Evolutionary conservation across 1,140 invertebrate genomes (phyloP).

Genomic region (Aethina tumida): DNA sequence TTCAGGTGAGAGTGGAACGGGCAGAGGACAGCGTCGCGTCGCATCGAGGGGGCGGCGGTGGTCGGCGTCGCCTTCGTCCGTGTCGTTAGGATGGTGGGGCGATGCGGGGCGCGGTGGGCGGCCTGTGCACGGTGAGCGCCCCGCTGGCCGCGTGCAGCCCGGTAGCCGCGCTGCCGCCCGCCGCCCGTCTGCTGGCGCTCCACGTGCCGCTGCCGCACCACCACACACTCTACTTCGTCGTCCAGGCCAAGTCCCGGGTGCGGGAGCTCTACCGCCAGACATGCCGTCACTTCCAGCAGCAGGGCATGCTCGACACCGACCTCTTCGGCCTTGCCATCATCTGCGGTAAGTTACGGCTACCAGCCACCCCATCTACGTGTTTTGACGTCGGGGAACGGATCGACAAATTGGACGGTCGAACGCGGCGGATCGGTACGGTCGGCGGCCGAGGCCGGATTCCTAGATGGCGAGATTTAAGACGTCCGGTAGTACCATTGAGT

Average conservation of each 20-base stretch:
- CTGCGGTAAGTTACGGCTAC: conserved; percentile 66
- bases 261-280: conserved; percentile 74
- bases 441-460: too few species aligned
- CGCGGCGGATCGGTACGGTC: too few species aligned
- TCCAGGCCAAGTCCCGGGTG: conserved; percentile 72
- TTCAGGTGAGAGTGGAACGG: conserved; percentile 18
- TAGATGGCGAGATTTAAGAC: too few species aligned
- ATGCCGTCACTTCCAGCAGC: conserved; percentile 62
- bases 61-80: conserved; percentile 20
- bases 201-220: conserved; percentile 37
- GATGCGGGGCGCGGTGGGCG: conserved; percentile 38
- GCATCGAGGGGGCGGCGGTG: too few species aligned
- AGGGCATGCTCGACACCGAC: conserved; percentile 72
- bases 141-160: conserved; percentile 37
- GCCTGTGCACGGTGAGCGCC: conserved; percentile 38
- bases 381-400: too few species aligned
- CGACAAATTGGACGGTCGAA: too few species aligned
- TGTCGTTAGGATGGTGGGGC: too few species aligned
- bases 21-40: conserved; percentile 20
- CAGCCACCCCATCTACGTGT: too few species aligned
- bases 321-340: conserved; percentile 73
- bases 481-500: too few species aligned
- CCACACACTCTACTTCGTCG: conserved; percentile 53
- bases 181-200: conserved; percentile 50
- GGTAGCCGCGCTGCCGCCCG: conserved; percentile 40